phyloP scores from a whole-genome alignment of 92 coral and sea anemone species.

The Palythoa caribaeorum region DNA sequence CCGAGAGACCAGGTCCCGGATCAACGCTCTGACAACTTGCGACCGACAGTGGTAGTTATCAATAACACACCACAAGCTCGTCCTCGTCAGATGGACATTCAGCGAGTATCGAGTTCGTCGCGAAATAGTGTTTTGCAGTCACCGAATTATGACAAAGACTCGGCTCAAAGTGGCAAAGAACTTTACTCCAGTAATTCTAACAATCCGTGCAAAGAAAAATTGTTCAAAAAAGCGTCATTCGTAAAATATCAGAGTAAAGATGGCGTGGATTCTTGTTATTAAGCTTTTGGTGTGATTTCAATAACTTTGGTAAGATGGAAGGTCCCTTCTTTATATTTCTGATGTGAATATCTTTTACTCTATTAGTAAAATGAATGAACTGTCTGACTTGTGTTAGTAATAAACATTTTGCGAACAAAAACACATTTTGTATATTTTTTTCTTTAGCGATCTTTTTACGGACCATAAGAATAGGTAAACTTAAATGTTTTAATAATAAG shows the following conservation, averaged over 20 bases:
- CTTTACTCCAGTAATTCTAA: background rate
- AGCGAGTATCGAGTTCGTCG: background rate
- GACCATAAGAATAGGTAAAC: too few relatives aligned
- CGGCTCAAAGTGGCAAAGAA: background rate
- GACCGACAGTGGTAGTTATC: slow-evolving; percentile 7
- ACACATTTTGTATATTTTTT: too few relatives aligned
- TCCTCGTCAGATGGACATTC: background rate
- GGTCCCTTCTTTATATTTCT: too few relatives aligned
- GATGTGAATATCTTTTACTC: too few relatives aligned
- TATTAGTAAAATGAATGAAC: too few relatives aligned
- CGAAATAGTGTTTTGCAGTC: background rate
- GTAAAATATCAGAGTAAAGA: background rate
- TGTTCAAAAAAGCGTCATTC: background rate
- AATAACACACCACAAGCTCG: background rate
- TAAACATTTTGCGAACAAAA: too few relatives aligned
- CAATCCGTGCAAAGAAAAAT: too few relatives aligned
- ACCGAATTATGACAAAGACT: background rate
- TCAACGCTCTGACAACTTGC: background rate
- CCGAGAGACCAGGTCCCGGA: slow-evolving; percentile 10
- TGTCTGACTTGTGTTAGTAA: too few relatives aligned
- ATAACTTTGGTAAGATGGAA: background rate
- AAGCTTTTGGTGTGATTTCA: background rate
- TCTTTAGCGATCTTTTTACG: too few relatives aligned
- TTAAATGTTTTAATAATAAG: too few relatives aligned
- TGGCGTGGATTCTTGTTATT: background rate